Conservation (phyloP, 2,113 vertebrate genomes). For the Oenanthe melanoleuca region DNA sequence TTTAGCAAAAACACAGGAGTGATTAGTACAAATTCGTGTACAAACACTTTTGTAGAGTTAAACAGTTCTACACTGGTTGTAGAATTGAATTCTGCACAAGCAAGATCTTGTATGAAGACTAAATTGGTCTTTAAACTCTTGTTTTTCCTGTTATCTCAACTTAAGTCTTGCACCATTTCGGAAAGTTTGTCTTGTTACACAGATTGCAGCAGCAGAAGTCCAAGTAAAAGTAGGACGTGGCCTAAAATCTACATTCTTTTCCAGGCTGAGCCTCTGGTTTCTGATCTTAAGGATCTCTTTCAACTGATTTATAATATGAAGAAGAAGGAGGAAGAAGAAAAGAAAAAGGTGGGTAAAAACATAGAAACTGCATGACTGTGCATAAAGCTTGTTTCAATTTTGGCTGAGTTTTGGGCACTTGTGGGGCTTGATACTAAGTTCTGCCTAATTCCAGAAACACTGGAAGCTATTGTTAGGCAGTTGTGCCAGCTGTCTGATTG, state of each 20-base stretch:
- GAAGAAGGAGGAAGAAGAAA: conserved; percentile 87
- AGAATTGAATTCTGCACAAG: not conserved
- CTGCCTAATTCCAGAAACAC: not conserved
- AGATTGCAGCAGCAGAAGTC: not conserved
- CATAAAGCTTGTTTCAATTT: not conserved
- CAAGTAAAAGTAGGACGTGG: not conserved
- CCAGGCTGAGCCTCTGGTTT: conserved; percentile 91
- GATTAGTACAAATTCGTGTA: not conserved
- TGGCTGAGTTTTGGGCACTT: not conserved
- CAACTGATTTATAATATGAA: conserved; percentile 93
- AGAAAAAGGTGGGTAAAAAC: conserved; percentile 79
- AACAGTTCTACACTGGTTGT: not conserved
- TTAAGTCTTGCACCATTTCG: not conserved
- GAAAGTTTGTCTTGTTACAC: not conserved
- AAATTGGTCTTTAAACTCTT: not conserved
- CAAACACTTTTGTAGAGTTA: not conserved
- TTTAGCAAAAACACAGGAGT: not conserved
- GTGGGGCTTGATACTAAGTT: not conserved
- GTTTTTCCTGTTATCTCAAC: not conserved
- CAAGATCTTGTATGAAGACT: not conserved
- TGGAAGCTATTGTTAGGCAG: not conserved
- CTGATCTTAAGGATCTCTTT: conserved; percentile 96
- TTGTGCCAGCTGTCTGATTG: not conserved
- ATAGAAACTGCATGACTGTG: not conserved
- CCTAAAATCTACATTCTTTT: not conserved